These are phyloP conservation scores for Seladonia tumulorum DNA, from an alignment of 2,888 invertebrate genomes.

Conservation along the genomic window DNA sequence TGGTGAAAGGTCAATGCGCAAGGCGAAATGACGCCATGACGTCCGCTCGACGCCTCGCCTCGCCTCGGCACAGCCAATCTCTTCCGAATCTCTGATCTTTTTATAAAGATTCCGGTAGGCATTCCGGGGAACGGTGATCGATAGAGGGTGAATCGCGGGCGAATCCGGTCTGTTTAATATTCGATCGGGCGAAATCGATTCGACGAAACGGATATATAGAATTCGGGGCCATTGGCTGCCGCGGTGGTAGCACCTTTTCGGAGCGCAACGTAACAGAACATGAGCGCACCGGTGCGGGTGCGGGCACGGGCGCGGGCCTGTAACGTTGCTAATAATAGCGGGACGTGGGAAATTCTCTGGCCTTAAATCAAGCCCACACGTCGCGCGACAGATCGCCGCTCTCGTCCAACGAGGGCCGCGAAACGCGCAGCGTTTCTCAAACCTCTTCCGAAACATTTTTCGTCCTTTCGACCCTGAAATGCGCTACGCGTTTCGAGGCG, in stretches of 20 bases:
- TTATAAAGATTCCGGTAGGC: neutral
- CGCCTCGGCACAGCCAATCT: too few species aligned
- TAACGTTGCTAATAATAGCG: conserved; percentile 59
- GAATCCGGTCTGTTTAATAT: neutral
- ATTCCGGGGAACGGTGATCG: neutral
- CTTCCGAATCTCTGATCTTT: too few species aligned
- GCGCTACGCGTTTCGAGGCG: too few species aligned
- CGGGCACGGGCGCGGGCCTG: conserved; percentile 5
- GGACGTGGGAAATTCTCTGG: conserved; percentile 62
- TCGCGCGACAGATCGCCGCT: conserved; percentile 34
- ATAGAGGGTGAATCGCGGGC: neutral
- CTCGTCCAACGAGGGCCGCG: neutral
- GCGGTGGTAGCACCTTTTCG: conserved; percentile 46
- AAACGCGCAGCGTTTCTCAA: neutral
- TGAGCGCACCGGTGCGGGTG: neutral
- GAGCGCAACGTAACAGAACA: conserved; percentile 44
- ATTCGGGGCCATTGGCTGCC: conserved; percentile 56
- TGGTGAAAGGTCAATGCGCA: too few species aligned
- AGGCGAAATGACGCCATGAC: too few species aligned
- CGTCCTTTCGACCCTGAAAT: neutral
- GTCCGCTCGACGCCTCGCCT: too few species aligned
- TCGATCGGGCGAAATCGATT: conserved; percentile 24
- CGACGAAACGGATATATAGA: conserved; percentile 50
- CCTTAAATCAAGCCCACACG: conserved; percentile 62
- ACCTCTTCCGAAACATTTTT: neutral